Base-by-base conservation (phyloP, 1,140 invertebrate genomes). In the Magallana angulata region DNA sequence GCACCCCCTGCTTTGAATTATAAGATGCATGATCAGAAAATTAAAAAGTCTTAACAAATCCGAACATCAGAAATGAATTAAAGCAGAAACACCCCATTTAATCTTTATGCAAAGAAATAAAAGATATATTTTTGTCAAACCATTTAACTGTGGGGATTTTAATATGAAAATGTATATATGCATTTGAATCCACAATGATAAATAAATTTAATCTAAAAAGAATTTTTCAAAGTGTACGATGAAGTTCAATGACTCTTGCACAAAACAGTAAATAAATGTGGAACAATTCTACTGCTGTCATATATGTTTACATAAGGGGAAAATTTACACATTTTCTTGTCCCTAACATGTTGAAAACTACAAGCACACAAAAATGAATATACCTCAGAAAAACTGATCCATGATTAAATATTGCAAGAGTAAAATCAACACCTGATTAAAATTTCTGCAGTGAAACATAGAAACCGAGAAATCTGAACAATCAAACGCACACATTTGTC, bases 391-490 rank as follows among this genome's bases (percentile, higher is more conserved):
- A 62, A 12, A 76, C 30, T 76, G 68, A 76, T 76, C 68, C 68
- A 36, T 12, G 24, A 76, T 76, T 76, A 76, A 76, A 76, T 30
- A 76, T 76, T 24, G 68, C 68, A 76, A 76, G 68, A 76, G 24
- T 76, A 76, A 76, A 76, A 76, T 76, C 68, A 76, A 76, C 68
- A 76, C 30, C 64, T 71, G 64, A 71, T 71, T 71, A 71, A 71
- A 71, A 1, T 24, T 36, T 24, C 68, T 30, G 68, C 68, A 11
- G 14, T 30, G 24, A 76, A 12, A 76, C 68, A 76, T 76, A 76
- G 68, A 36, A 30, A 76, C 68, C 1, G 8, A 76, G 24, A 76
- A 30, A 76, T 76, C 68, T 76, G 7, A 12, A 30, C 24, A 76
- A 24, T 76, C 68, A 76, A 9, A 24, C 4, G 36, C 68, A 24